Percentiles rank a stretch among this genome's conserved stretches.
Evolutionary conservation across 1,140 invertebrate genomes (phyloP).

Genomic region (Sitophilus oryzae): DNA sequence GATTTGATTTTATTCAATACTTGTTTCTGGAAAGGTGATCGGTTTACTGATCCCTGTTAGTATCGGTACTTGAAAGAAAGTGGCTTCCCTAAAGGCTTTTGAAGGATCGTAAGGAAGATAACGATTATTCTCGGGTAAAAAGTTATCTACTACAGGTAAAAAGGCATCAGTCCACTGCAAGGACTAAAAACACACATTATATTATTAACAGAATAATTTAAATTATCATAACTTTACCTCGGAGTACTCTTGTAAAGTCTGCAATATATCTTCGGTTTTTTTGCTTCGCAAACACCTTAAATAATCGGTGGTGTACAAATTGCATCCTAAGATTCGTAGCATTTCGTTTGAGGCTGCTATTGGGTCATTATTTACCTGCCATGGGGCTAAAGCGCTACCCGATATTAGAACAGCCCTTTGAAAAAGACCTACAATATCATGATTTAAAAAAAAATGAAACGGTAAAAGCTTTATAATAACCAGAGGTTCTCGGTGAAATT

Average conservation of each 20-base stretch:
- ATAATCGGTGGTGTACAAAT: slow-evolving; percentile 35
- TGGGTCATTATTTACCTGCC: slow-evolving; percentile 51
- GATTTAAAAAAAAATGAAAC: slow-evolving; percentile 8
- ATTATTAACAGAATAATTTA: slow-evolving; percentile 21
- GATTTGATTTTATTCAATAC: slow-evolving; percentile 1
- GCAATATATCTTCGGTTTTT: slow-evolving; percentile 49
- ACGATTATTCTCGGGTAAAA: slow-evolving; percentile 49
- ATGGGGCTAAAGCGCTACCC: slow-evolving; percentile 59
- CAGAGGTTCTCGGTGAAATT: slow-evolving; percentile 53
- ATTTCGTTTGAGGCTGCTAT: slow-evolving; percentile 54
- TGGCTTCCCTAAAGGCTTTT: slow-evolving; percentile 45
- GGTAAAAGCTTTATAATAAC: slow-evolving; percentile 34
- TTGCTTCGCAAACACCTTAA: slow-evolving; percentile 61
- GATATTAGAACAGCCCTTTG: slow-evolving; percentile 65
- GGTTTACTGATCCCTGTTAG: slow-evolving; percentile 53
- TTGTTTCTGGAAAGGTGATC: slow-evolving; percentile 29
- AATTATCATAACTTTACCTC: slow-evolving; percentile 43
- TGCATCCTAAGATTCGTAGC: slow-evolving; percentile 49
- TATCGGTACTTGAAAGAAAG: slow-evolving; percentile 48
- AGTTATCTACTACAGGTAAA: slow-evolving; percentile 54
- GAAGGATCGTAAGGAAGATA: slow-evolving; percentile 50
- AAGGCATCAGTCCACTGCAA: slow-evolving; percentile 50
- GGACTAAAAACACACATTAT: slow-evolving; percentile 20
- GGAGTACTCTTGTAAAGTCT: slow-evolving; percentile 53
- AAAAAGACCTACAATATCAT: slow-evolving; percentile 59